Base-by-base conservation (phyloP, 2,888 invertebrate species). In the Phortica okadai region DNA sequence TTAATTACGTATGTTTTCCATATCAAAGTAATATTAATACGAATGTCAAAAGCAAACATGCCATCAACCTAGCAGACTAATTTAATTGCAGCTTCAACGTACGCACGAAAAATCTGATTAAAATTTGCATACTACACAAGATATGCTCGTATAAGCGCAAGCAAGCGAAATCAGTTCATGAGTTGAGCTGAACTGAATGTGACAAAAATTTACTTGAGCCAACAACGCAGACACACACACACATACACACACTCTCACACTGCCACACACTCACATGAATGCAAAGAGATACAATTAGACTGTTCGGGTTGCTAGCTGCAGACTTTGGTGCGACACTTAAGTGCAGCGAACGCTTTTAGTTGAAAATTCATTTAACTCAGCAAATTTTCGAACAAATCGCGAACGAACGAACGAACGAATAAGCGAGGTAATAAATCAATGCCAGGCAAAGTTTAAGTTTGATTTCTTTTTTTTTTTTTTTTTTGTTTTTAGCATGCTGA, bases 81-180 rank as follows among this genome's bases (percentile, higher is more conserved):
- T 69, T 69, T 45, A 21, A 45, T 69, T 69, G 69, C 69, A 45
- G 41, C 45, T 69, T n/a, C 41, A 45, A 69, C 8, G 50, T 45
- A 69, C 45, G 45, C 50, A 45, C 41, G 69, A 69, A 69, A 45
- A 16, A 69, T 69, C 69, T 44, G 21, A 69, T 44, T 69, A 21
- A 69, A 69, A 69, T 69, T 69, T 69, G 69, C 69, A 67, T 67
- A 11, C 42, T 44, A 11, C 14, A 50, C 50, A 14, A 50, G 14
- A 50, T 14, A 33, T 33, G 4, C 33, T 33, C 33, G 33, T 33
- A 33, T 33, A 33, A 50, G 50, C 50, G 50, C 14, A 14, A 50
- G 50, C 50, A 14, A 11, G 50, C 14, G 10, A 14, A 8, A 50
- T 50, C 10, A 50, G 50, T 50, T 50, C 14, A 14, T 50, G 50